Percentiles rank a stretch among this genome's conserved stretches.
phyloP scores from a whole-genome alignment of 2,113 vertebrate genomes.

The Podarcis cretensis region DNA sequence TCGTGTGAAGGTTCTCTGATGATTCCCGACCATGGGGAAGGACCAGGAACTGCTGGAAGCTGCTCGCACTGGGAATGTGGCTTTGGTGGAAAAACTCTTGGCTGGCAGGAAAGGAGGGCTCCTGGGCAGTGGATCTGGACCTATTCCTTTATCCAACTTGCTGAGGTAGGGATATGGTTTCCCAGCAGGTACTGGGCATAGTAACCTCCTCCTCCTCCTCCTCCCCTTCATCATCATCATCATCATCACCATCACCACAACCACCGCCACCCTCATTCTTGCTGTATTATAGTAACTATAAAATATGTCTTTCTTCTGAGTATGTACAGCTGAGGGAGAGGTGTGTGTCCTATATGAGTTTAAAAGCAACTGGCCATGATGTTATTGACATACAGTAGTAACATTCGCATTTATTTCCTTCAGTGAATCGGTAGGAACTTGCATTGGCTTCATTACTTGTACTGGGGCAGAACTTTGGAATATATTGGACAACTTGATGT shows the following conservation, averaged over 20 bases:
- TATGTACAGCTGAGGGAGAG: conserved; percentile 54
- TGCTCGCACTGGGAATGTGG: conserved; percentile 95
- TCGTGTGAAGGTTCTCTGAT: conserved; percentile 30
- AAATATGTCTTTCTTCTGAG: conserved; percentile 43
- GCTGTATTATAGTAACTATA: conserved; percentile 61
- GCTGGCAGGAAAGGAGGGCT: conserved; percentile 95
- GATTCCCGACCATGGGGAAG: conserved; percentile 88
- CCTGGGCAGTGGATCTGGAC: conserved; percentile 91
- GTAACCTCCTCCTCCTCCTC: conserved; percentile 54
- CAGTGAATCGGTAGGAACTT: conserved; percentile 70
- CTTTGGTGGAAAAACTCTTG: conserved; percentile 95
- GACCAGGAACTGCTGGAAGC: conserved; percentile 98
- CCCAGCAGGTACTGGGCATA: conserved; percentile 48
- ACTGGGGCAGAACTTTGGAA: conserved; percentile 72
- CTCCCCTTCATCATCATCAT: neutral
- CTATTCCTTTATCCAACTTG: conserved; percentile 92
- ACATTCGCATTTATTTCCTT: conserved; percentile 64
- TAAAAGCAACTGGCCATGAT: conserved; percentile 66
- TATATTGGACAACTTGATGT: conserved; percentile 36
- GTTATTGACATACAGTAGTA: conserved; percentile 50
- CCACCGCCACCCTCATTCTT: conserved; percentile 31
- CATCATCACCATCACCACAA: neutral
- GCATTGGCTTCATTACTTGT: conserved; percentile 50
- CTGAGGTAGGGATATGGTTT: conserved; percentile 87
- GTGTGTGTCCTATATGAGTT: conserved; percentile 28